phyloP scores from a whole-genome alignment of 2,888 invertebrate species.

The Notodonta dromedarius region DNA sequence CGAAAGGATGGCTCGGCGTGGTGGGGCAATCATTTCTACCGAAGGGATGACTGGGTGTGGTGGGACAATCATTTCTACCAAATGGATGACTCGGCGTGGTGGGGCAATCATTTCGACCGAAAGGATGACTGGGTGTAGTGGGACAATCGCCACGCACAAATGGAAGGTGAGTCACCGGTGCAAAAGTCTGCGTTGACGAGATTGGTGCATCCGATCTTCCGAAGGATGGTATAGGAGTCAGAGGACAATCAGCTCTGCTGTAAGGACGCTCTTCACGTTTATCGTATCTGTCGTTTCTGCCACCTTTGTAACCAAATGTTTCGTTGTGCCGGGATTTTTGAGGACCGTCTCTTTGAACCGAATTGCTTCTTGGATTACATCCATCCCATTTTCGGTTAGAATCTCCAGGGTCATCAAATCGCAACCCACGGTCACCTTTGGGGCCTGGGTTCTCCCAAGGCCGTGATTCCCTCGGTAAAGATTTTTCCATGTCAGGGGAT shows the following conservation, averaged over 20 bases:
- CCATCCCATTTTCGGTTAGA: constrained; percentile 39
- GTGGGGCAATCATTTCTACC: constrained; percentile 51
- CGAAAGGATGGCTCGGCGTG: constrained; percentile 57
- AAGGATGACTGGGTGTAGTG: constrained; percentile 50
- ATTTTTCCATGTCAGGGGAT: constrained; percentile 44
- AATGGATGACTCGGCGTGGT: constrained; percentile 55
- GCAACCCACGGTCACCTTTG: constrained; percentile 23
- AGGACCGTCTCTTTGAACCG: constrained; percentile 25
- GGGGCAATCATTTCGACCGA: constrained; percentile 54
- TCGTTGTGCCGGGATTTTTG: constrained; percentile 30
- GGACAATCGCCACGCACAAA: constrained; percentile 57
- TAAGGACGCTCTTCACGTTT: constrained; percentile 39
- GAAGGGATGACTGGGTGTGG: constrained; percentile 53
- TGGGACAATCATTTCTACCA: constrained; percentile 53
- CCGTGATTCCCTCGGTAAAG: constrained; percentile 37
- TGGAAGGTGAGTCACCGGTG: constrained; percentile 49
- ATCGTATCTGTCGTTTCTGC: constrained; percentile 46
- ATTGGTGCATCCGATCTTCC: constrained; percentile 43
- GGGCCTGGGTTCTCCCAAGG: constrained; percentile 35
- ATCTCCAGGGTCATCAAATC: constrained; percentile 28
- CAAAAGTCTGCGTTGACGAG: constrained; percentile 50
- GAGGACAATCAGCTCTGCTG: constrained; percentile 43
- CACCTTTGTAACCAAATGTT: constrained; percentile 19
- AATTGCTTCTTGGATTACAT: constrained; percentile 28
- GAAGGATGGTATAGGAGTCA: constrained; percentile 48